Conservation (phyloP, 2,888 invertebrate species). For the Ophion slaviceki region DNA sequence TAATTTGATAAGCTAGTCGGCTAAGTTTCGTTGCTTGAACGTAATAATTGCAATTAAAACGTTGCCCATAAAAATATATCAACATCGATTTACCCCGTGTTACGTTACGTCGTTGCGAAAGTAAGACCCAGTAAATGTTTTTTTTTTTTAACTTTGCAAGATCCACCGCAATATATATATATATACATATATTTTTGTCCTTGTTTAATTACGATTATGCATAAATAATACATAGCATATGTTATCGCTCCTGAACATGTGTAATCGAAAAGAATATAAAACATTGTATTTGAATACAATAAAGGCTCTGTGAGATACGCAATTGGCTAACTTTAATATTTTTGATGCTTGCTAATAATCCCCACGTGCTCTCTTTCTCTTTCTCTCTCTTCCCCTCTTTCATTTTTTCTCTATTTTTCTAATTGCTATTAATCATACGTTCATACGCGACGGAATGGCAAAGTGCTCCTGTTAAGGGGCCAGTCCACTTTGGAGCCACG, state of each 20-base stretch:
- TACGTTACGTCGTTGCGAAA: slow-evolving; percentile 50
- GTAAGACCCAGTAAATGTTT: slow-evolving; percentile 18
- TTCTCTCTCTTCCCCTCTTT: slow-evolving; percentile 26
- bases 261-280: slow-evolving; percentile 68
- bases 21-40: slow-evolving; percentile 49
- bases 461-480: slow-evolving; percentile 5
- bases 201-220: slow-evolving; percentile 47
- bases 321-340: slow-evolving; percentile 75
- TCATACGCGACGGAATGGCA: slow-evolving; percentile 21
- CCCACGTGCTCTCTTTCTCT: slow-evolving; percentile 51
- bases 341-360: slow-evolving; percentile 60
- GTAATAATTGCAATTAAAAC: slow-evolving; percentile 40
- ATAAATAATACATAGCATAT: slow-evolving; percentile 68
- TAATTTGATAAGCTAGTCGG: slow-evolving; percentile 78
- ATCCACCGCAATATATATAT: slow-evolving; percentile 31
- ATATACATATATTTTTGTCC: slow-evolving; percentile 30
- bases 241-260: slow-evolving; percentile 71
- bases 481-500: no score
- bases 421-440: slow-evolving; percentile 1
- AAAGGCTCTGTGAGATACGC: slow-evolving; percentile 77
- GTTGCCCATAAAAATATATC: background rate
- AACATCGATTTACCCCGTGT: slow-evolving; percentile 39
- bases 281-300: slow-evolving; percentile 79
- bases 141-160: slow-evolving; percentile 39
- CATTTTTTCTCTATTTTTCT: slow-evolving; percentile 20